Evolutionary conservation across 1,140 invertebrate genomes (phyloP), one percentile per base, ranked within the genome.

Genomic region (Marisa cornuarietis): DNA sequence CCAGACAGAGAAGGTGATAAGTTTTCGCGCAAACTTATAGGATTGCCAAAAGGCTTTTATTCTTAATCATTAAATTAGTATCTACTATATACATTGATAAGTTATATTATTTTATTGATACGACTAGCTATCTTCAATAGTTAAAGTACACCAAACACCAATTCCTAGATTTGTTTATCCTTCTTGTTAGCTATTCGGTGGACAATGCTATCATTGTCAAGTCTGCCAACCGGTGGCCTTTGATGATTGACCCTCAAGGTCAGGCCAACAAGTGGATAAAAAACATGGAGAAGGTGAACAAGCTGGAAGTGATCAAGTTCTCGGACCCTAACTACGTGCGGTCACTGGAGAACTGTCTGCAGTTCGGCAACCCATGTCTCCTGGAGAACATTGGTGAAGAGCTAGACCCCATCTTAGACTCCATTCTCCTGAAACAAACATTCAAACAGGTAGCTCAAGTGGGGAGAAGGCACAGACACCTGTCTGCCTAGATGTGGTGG

Each of bases 261-360:
- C 91, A 92, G 83, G 91, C 90, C 31, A 91, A 91, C 79, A 92
- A 91, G 81, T 92, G 91, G 91, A 87, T 92, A 42, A 91, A 91
- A 83, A 92, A 91, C 78, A 90, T 91, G 90, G 91, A 92, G 84
- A 89, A 88, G 79, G 78, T 80, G 10, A 91, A 91, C 81, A 90
- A 91, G 78, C 83, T 92, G 52, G 88, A 88, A 72, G 87, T 91
- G 68, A 88, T 91, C 66, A 91, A 91, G 83, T 86, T 89, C 58
- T 86, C 87, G 14, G 87, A 90, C 73, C 80, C 84, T 62, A 90
- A 89, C 84, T 92, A 89, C 81, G 81, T 84, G 24, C 81, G 90
- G 49, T 83, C 85, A 20, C 82, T 92, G 26, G 91, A 92, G 81
- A 91, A 92, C 82, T 91, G 90, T 85, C 79, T 92, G 72, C 83